Evolutionary conservation across 2,888 invertebrate genomes (phyloP).

Genomic region (Alviniconcha strummeri): DNA sequence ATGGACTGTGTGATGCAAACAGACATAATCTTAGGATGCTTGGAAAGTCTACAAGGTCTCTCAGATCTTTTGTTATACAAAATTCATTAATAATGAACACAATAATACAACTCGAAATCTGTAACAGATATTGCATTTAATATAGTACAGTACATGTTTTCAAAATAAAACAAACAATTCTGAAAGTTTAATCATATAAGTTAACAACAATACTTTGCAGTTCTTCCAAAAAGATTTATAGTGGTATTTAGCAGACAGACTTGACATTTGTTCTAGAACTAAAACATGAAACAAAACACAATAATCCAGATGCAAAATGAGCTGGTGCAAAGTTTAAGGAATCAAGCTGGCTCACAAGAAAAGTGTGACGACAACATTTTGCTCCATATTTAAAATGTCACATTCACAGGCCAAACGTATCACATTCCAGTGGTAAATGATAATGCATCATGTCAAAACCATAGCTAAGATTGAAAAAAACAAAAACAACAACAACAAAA

Average conservation of each 20-base stretch:
- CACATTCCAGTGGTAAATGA: no score
- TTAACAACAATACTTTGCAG: conserved; percentile 8
- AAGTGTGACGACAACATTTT: no score
- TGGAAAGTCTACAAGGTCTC: not conserved
- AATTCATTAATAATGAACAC: conserved; percentile 7
- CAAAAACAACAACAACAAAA: no score
- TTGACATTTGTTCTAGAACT: not conserved
- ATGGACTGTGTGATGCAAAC: not conserved
- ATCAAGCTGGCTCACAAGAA: not conserved
- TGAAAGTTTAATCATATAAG: not conserved
- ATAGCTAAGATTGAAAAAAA: no score
- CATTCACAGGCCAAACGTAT: no score
- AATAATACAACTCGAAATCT: conserved; percentile 10
- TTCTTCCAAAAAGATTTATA: not conserved
- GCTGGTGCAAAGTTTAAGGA: not conserved
- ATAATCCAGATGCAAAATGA: conserved; percentile 3
- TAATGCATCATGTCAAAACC: no score
- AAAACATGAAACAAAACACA: not conserved
- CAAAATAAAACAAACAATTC: conserved; percentile 5
- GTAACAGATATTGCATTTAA: conserved; percentile 31
- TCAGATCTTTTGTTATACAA: conserved; percentile 20
- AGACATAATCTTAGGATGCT: not conserved
- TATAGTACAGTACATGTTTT: conserved; percentile 19
- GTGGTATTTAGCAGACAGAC: conserved; percentile 10
- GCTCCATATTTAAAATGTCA: no score